Percentiles rank a stretch among this genome's conserved stretches.
Evolutionary conservation across 2,113 vertebrate species (phyloP).

Genomic region (Neolamprologus variostigma): DNA sequence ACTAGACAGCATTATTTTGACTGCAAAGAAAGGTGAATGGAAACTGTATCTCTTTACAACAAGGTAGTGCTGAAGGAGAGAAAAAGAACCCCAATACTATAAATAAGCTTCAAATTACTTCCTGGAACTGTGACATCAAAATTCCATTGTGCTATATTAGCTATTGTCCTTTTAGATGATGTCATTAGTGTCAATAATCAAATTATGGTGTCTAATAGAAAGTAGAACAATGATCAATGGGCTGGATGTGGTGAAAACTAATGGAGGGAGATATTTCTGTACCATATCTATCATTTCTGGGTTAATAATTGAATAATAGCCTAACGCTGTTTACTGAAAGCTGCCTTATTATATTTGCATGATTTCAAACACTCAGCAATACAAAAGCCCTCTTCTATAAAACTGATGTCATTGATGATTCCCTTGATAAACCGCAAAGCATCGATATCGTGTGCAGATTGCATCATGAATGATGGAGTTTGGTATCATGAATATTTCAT

Average conservation of each 20-base stretch:
- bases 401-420: background rate
- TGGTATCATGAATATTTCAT: background rate
- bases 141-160: background rate
- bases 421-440: background rate
- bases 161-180: background rate
- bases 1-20: background rate
- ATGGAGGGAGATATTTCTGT: background rate
- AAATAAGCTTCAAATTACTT: background rate
- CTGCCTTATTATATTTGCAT: background rate
- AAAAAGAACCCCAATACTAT: background rate
- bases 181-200: background rate
- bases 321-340: slow-evolving; percentile 4
- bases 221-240: background rate
- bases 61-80: background rate
- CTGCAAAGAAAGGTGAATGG: background rate
- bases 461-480: background rate
- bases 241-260: background rate
- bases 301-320: background rate
- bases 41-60: background rate
- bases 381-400: background rate
- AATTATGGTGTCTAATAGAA: background rate
- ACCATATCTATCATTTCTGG: background rate
- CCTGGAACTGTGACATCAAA: background rate
- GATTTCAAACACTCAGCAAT: background rate
- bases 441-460: background rate